phyloP scores from a whole-genome alignment of 2,797 vertebrate species.

The Eulemur mongoz region DNA sequence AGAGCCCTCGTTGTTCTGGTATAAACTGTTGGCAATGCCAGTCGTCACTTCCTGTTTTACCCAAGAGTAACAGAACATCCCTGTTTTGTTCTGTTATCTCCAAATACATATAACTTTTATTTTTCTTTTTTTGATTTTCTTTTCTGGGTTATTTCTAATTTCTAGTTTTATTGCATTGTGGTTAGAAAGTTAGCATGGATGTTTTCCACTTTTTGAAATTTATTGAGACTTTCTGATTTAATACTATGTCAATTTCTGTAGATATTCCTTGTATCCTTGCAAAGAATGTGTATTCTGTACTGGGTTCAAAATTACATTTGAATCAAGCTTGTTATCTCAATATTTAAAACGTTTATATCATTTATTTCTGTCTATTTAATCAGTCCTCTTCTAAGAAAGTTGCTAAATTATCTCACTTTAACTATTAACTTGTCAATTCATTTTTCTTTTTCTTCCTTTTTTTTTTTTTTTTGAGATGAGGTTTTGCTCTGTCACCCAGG shows the following conservation, averaged over 20 bases:
- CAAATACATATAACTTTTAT: neutral
- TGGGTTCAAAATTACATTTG: neutral
- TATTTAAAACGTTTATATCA: neutral
- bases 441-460: neutral
- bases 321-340: neutral
- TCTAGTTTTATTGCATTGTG: neutral
- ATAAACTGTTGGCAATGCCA: neutral
- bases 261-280: neutral
- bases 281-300: neutral
- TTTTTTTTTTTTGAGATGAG: no score
- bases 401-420: neutral
- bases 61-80: neutral
- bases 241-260: neutral
- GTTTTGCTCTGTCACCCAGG: no score
- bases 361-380: neutral
- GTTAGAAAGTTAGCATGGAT: neutral
- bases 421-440: neutral
- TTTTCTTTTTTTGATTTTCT: neutral
- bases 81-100: neutral
- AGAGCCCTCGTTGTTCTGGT: neutral
- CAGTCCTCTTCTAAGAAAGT: neutral
- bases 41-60: neutral
- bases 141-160: neutral
- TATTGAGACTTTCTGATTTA: neutral
- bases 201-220: neutral